phyloP scores from a whole-genome alignment of 2,113 vertebrate genomes.

The Vimba vimba region DNA sequence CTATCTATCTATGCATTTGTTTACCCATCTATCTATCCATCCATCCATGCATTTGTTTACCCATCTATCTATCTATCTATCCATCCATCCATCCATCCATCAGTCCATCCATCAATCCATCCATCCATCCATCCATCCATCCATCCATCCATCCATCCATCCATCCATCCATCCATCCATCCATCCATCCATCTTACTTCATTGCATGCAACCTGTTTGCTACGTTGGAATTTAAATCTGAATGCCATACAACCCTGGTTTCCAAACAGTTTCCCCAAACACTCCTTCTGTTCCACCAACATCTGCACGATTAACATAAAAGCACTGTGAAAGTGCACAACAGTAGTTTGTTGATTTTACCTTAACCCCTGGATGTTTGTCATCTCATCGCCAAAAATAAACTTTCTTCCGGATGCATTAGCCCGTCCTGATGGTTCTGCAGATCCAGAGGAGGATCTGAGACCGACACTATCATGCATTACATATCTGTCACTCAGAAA shows the following conservation, averaged over 20 bases:
- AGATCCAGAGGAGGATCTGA: constrained; percentile 37
- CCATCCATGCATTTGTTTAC: not conserved
- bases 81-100: not conserved
- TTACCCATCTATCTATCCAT: not conserved
- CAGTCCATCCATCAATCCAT: not conserved
- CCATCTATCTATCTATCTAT: not conserved
- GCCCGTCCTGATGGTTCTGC: not conserved
- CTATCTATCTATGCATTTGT: not conserved
- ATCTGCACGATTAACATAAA: not conserved
- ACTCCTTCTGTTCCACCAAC: not conserved
- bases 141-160: accelerated
- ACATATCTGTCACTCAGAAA: constrained; percentile 75
- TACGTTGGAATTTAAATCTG: not conserved
- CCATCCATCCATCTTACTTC: not conserved
- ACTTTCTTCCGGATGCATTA: constrained; percentile 18
- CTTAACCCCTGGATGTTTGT: not conserved
- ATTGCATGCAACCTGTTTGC: not conserved
- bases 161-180: not conserved
- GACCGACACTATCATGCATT: constrained; percentile 68
- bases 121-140: not conserved
- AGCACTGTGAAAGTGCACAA: not conserved
- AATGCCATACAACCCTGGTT: not conserved
- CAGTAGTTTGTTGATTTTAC: not conserved
- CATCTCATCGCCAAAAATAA: not conserved
- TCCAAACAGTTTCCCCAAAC: not conserved